Percentiles rank a stretch among this genome's conserved stretches.
Evolutionary conservation across 2,888 invertebrate species (phyloP).

Genomic region (Anodontia alba): DNA sequence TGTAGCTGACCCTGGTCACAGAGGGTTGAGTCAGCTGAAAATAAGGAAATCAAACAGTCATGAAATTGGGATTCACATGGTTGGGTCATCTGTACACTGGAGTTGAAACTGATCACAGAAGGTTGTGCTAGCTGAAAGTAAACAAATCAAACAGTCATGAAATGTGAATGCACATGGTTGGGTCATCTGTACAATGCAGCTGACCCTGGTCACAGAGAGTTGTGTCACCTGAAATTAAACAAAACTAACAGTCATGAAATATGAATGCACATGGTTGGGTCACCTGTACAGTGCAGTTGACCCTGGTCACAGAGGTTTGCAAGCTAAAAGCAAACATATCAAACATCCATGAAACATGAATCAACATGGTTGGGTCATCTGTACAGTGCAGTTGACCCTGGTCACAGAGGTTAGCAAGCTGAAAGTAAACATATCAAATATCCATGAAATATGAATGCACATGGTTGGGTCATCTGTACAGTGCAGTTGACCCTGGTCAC

Average conservation of each 20-base stretch:
- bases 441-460: slow-evolving; percentile 58
- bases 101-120: too few relatives aligned
- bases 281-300: slow-evolving; percentile 32
- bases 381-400: slow-evolving; percentile 30
- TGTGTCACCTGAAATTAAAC: neutral
- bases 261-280: too few relatives aligned
- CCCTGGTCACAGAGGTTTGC: neutral
- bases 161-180: too few relatives aligned
- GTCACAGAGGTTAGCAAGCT: neutral
- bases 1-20: slow-evolving; percentile 33
- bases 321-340: slow-evolving; percentile 84
- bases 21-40: neutral
- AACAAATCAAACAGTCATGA: too few relatives aligned
- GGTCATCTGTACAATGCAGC: slow-evolving; percentile 17
- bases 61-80: slow-evolving; percentile 51
- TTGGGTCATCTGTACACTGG: slow-evolving; percentile 15
- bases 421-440: slow-evolving; percentile 87
- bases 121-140: too few relatives aligned
- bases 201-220: slow-evolving; percentile 13
- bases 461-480: slow-evolving; percentile 24
- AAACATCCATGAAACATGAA: slow-evolving; percentile 86
- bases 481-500: too few relatives aligned
- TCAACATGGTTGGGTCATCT: slow-evolving; percentile 37
- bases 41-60: slow-evolving; percentile 87
- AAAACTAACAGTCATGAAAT: too few relatives aligned